Base-by-base conservation (phyloP, 2,888 invertebrate genomes). In the Hyles lineata region DNA sequence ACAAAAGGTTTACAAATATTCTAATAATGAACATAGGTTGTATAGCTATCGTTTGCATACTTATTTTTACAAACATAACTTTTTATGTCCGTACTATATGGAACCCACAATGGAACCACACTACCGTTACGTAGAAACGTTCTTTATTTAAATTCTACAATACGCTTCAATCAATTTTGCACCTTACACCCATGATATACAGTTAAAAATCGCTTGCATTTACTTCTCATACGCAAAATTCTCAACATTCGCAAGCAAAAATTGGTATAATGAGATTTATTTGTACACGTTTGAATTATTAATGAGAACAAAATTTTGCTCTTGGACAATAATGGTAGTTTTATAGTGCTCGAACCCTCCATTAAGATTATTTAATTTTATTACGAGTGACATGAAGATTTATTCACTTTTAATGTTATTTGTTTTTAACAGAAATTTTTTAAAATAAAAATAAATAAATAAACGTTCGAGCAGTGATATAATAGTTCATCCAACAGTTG, bases 241-340 rank as follows among this genome's bases (percentile, higher is more conserved):
- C 67, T 67, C 11, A 50, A 43, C 67, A 70, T 52, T 21, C 32
- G 79, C 82, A 83, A 82, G 80, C 80, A 80, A 79, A 80, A 83
- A 90, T 90, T 90, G 88, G 88, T 87, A 88, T 90, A 91, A 90
- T 87, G 82, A 81, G 82, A 90, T 90, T 89, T 85, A 83, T 85
- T 82, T 77, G 74, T 78, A 85, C 83, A 85, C 82, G 78, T 82
- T 83, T 84, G 83, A 86, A 89, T 84, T 89, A 85, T 85, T 88
- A 78, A 90, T 86, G 83, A 77, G 23, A 32, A 63, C 59, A 63
- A 63, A 52, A 71, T 55, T 17, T 23, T 43, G 29, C 32, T 71
- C 55, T 63, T 32, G 8, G 21, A 71, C 55, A 17, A 73, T 71
- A 55, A 71, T 55, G 19, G 35, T 74, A 67, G 70, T 71, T 74